Percentiles rank a stretch among this genome's conserved stretches.
phyloP scores from a whole-genome alignment of 2,888 invertebrate species.

The Capitulum mitella region DNA sequence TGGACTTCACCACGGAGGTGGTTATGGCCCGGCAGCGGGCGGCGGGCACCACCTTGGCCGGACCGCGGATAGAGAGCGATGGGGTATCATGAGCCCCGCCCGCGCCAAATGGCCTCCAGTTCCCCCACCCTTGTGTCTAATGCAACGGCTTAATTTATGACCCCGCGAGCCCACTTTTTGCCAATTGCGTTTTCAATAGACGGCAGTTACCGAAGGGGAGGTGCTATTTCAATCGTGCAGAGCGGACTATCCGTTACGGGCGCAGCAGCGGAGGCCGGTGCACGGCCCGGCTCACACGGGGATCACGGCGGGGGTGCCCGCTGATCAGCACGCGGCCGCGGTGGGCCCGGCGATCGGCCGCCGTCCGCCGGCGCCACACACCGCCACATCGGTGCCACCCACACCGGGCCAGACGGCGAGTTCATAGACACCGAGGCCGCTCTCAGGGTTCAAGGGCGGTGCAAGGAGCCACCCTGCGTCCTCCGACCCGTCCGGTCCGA shows the following conservation, averaged over 20 bases:
- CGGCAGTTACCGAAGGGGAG: background rate
- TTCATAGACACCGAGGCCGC: no score
- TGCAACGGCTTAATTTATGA: conserved; percentile 1
- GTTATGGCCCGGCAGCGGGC: no score
- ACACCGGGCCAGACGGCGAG: no score
- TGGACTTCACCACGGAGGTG: no score
- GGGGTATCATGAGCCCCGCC: no score
- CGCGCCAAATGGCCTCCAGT: background rate
- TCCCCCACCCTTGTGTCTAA: background rate
- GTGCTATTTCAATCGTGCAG: conserved; percentile 2
- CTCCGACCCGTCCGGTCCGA: no score
- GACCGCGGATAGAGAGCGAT: no score
- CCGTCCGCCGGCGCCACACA: no score
- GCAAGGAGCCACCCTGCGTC: no score
- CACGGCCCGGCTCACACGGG: background rate
- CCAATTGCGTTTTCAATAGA: conserved; percentile 19
- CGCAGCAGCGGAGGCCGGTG: background rate
- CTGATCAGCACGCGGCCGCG: background rate
- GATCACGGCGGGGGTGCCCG: background rate
- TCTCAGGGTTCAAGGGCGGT: no score
- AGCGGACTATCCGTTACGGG: background rate
- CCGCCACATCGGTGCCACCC: no score
- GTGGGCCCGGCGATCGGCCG: background rate
- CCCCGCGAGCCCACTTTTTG: background rate
- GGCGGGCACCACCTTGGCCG: no score